Conservation (phyloP, 2,797 vertebrate genomes). For the Coendou prehensilis region DNA sequence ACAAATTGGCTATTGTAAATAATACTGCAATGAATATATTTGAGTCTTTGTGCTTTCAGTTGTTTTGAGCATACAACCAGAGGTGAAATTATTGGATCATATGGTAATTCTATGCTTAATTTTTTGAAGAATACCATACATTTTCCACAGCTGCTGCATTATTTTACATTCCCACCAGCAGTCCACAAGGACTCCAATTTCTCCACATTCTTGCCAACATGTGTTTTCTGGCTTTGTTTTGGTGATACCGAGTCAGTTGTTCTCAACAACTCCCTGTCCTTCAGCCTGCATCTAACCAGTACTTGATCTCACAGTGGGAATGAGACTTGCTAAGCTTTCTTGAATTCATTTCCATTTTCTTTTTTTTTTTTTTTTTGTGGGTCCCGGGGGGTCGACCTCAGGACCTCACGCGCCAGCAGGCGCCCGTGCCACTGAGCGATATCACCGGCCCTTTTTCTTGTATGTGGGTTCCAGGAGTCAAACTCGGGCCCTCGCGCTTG, state of each 20-base stretch:
- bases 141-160: not conserved
- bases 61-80: not conserved
- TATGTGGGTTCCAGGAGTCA: too few relatives aligned
- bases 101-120: not conserved
- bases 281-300: not conserved
- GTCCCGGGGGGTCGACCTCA: too few relatives aligned
- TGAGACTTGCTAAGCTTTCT: constrained; percentile 6
- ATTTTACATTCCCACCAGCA: not conserved
- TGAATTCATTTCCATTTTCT: not conserved
- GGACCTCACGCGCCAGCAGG: too few relatives aligned
- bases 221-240: constrained; percentile 27
- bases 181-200: not conserved
- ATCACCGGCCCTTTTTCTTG: too few relatives aligned
- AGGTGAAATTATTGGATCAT: not conserved
- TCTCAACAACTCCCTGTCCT: not conserved
- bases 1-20: not conserved
- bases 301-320: not conserved
- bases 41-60: not conserved
- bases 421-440: too few relatives aligned
- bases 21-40: not conserved
- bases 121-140: not conserved
- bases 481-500: too few relatives aligned
- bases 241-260: not conserved
- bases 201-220: not conserved
- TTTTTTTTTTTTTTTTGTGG: too few relatives aligned